Base-by-base conservation (phyloP, 2,113 vertebrate genomes). In the Xenopus tropicalis region DNA sequence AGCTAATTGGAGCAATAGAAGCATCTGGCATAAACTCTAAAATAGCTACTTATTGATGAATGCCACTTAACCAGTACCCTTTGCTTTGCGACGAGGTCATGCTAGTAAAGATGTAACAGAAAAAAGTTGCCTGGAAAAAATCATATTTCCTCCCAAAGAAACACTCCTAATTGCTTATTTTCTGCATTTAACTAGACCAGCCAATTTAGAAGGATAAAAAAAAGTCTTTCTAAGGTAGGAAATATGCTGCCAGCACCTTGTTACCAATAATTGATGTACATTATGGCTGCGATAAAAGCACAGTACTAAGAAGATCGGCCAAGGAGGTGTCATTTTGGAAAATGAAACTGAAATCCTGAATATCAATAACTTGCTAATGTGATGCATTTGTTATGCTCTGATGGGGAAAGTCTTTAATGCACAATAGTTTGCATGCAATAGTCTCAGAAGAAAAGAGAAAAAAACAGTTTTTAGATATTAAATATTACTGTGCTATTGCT, bases 1-100 rank as follows among this genome's bases (percentile, higher is more conserved):
- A 46, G 83, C 79, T 86, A 85, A 88, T 81, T 88, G 84, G 80
- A 66, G 70, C 29, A 81, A 70, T 64, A 84, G 66, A 1, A 78
- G 54, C 1, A 66, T 78, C 75, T 78, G 74, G 61, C n/a, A 77
- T 46, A 80, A 52, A 73, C 66, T 81, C 79, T 79, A 29, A 25
- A 84, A 72, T 16, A 52, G 56, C 70, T 65, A 63, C 2, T 58
- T 72, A 42, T 29, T 69, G 79, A 86, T 77, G 76, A 83, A 83
- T 74, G 77, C 46, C 61, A 80, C 54, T 59, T 43, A 80, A 77
- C 56, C 52, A 66, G 46, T 79, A 51, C 63, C 78, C 81, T 78
- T 78, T 78, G n/a, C 22, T 76, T 59, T 78, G 72, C 58, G 70
- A 37, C 65, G 69, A 80, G 70, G 61, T 58, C 57, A 79, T 23